Conservation (phyloP, 2,888 invertebrate genomes). For the Morpho helenor region DNA sequence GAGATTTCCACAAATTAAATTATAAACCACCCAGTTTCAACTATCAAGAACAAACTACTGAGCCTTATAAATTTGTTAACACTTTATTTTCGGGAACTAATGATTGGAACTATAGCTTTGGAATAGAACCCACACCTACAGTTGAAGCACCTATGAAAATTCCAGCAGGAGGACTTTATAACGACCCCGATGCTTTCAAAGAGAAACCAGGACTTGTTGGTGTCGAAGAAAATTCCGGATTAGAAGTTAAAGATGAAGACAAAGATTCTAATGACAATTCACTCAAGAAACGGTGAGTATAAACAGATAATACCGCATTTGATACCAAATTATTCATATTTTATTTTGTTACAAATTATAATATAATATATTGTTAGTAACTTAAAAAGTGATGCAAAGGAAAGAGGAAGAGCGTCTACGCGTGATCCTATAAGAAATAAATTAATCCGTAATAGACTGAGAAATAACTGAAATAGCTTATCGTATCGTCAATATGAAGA, state of each 20-base stretch:
- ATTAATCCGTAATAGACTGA: too few relatives aligned
- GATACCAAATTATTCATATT: too few relatives aligned
- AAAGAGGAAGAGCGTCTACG: too few relatives aligned
- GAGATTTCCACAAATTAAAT: constrained; percentile 36
- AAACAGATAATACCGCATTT: neutral
- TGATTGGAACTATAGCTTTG: constrained; percentile 36
- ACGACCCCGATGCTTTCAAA: constrained; percentile 49
- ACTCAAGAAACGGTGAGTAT: constrained; percentile 38
- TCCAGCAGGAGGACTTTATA: constrained; percentile 59
- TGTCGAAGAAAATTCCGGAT: constrained; percentile 17
- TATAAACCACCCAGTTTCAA: constrained; percentile 40
- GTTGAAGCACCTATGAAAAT: constrained; percentile 44
- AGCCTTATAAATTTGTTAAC: constrained; percentile 52
- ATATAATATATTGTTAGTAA: too few relatives aligned
- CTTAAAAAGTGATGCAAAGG: too few relatives aligned
- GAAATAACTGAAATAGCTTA: too few relatives aligned
- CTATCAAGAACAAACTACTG: constrained; percentile 23
- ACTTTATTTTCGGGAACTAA: constrained; percentile 38
- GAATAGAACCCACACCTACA: constrained; percentile 50
- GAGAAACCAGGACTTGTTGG: constrained; percentile 40
- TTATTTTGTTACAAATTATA: too few relatives aligned
- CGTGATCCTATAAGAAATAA: too few relatives aligned
- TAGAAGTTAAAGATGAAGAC: constrained; percentile 22
- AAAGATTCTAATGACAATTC: constrained; percentile 18
- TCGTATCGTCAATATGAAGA: too few relatives aligned